Conservation (phyloP, 1,140 invertebrate species). For the Drosophila melanogaster region DNA sequence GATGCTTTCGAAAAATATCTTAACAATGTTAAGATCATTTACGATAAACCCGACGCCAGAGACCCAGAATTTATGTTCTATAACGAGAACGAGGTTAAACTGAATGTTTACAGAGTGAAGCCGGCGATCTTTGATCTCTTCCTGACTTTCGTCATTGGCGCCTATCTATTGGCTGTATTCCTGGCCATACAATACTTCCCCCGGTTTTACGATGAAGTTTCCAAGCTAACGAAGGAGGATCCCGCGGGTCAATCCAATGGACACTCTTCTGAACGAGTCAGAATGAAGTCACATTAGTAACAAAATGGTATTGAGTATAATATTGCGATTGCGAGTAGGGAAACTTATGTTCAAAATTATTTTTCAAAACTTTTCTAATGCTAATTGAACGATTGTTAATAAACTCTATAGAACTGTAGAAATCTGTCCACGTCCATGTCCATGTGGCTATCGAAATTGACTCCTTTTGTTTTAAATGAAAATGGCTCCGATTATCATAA, state of each 20-base stretch:
- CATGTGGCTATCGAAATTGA: neutral
- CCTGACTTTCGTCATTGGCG: conserved; percentile 92
- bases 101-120: conserved; percentile 97
- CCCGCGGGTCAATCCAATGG: conserved; percentile 32
- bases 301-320: conserved; percentile 10
- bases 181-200: conserved; percentile 91
- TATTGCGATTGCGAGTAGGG: conserved; percentile 24
- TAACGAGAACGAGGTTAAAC: conserved; percentile 90
- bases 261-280: conserved; percentile 40
- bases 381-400: conserved; percentile 42
- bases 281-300: conserved; percentile 39
- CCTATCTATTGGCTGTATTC: conserved; percentile 93
- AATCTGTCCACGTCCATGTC: neutral
- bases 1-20: conserved; percentile 91
- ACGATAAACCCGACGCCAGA: conserved; percentile 90
- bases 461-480: neutral
- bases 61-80: conserved; percentile 98
- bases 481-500: conserved; percentile 26
- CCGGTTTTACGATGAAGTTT: conserved; percentile 85
- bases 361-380: conserved; percentile 36
- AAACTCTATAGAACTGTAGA: conserved; percentile 23
- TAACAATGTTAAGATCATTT: conserved; percentile 89
- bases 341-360: conserved; percentile 30
- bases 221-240: conserved; percentile 75
- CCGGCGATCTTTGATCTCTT: conserved; percentile 99